Evolutionary conservation across 2,113 vertebrate species (phyloP), one percentile per base, ranked within the genome.

Genomic region (Progne subis): DNA sequence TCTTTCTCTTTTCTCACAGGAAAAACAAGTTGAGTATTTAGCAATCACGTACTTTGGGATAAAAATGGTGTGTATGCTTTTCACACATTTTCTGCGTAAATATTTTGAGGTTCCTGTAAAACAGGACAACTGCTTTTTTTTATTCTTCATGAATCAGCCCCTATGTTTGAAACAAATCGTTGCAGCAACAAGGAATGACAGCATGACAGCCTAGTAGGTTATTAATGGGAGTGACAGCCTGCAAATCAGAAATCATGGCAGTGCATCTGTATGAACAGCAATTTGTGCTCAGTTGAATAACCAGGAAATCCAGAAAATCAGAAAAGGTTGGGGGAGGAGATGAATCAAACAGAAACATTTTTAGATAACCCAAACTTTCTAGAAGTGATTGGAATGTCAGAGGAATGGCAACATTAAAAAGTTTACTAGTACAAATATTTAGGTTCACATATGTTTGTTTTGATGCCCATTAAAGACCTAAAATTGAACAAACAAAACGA

Each of bases 181-280:
- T 94, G 96, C 96, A 95, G 93, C 97, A 96, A 97, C 94, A 94
- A 93, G 97, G 96, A 98, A 95, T 98, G 98, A 97, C 98, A 98
- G 95, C 34, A 96, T 97, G 98, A 97, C 97, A 98, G 96, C 94
- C 95, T 81, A 71, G 95, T 82, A 78, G 90, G 97, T 98, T 97
- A 97, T 98, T 97, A 98, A 98, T 97, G 97, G 97, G 92, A 96
- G 88, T 96, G 98, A 98, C 98, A 98, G 95, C 96, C 97, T 94
- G 97, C 97, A 98, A 98, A 98, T 98, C 98, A 97, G 98, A 95
- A 98, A 97, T 96, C 97, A 97, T 96, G 97, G 95, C 86, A 88
- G 79, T 71, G 96, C 86, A 82, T 95, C 93, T 95, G 88, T 95
- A 93, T 79, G 97, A 98, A 97, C 92, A 94, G 97, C 96, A 96